Conservation (phyloP, 2,888 invertebrate species). For the Euplexia lucipara region DNA sequence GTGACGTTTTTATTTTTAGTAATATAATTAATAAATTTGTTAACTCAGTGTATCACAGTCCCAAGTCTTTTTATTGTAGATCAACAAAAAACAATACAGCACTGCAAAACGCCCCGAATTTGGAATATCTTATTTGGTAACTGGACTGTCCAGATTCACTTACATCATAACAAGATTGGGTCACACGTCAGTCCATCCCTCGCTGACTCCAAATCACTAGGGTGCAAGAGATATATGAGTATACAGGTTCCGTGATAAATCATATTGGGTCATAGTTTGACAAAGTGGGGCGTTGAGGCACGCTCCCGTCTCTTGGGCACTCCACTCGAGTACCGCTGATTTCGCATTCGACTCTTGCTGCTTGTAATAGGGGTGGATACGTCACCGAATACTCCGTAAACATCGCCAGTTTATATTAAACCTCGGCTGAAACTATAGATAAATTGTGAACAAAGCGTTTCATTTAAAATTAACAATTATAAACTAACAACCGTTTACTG, state of each 20-base stretch:
- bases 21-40: neutral
- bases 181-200: conserved; percentile 16
- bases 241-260: conserved; percentile 57
- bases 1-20: too few species aligned
- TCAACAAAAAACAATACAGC: neutral
- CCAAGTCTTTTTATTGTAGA: too few species aligned
- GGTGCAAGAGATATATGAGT: conserved; percentile 33
- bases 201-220: conserved; percentile 41
- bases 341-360: conserved; percentile 65
- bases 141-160: conserved; percentile 26
- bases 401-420: too few species aligned
- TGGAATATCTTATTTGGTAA: conserved; percentile 17
- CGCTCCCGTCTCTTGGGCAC: conserved; percentile 57
- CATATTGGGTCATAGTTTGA: conserved; percentile 60
- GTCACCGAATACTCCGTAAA: neutral
- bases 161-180: conserved; percentile 32
- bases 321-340: conserved; percentile 65
- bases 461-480: too few species aligned
- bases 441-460: neutral
- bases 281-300: conserved; percentile 63
- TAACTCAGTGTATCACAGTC: neutral
- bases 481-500: too few species aligned
- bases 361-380: conserved; percentile 56
- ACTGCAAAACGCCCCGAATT: neutral
- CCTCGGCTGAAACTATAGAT: neutral